A percentile compares a stretch with the other conserved stretches of the same genome.
These are phyloP conservation scores for Lamellibrachia satsuma DNA, from an alignment of 2,888 invertebrate species.

Conservation along the genomic window DNA sequence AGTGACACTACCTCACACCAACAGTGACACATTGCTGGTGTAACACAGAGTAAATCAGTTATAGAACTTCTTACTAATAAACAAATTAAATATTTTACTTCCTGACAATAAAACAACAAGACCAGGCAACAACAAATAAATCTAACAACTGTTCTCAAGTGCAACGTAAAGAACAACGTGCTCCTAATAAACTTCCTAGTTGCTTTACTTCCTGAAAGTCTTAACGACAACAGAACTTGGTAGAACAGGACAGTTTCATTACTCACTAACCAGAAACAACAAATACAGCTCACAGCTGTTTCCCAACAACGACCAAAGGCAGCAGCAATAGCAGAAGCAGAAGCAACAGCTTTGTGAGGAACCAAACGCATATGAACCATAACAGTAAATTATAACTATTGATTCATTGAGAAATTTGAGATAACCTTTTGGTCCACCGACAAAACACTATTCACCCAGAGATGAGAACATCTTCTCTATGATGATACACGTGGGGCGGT, in stretches of 20 bases:
- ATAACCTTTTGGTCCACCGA: too few relatives aligned
- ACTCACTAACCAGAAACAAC: background rate
- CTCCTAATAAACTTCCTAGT: too few relatives aligned
- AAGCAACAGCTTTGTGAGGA: background rate
- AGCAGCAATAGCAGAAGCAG: background rate
- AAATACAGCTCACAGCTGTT: background rate
- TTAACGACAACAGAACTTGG: too few relatives aligned
- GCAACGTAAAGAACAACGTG: too few relatives aligned
- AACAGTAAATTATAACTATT: background rate
- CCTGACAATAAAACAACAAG: background rate
- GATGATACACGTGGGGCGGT: background rate
- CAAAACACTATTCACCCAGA: background rate
- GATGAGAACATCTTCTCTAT: background rate
- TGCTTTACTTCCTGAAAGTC: too few relatives aligned
- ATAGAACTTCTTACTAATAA: background rate
- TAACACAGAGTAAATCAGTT: background rate
- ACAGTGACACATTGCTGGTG: background rate
- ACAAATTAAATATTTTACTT: background rate
- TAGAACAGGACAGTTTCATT: too few relatives aligned
- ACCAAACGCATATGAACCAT: background rate
- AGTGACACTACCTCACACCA: too few relatives aligned
- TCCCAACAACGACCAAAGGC: background rate
- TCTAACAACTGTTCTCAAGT: too few relatives aligned
- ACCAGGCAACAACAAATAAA: background rate
- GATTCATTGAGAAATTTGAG: too few relatives aligned